These are phyloP conservation scores for Eurystomus gularis DNA, from an alignment of 2,113 vertebrate species.

Conservation along the genomic window DNA sequence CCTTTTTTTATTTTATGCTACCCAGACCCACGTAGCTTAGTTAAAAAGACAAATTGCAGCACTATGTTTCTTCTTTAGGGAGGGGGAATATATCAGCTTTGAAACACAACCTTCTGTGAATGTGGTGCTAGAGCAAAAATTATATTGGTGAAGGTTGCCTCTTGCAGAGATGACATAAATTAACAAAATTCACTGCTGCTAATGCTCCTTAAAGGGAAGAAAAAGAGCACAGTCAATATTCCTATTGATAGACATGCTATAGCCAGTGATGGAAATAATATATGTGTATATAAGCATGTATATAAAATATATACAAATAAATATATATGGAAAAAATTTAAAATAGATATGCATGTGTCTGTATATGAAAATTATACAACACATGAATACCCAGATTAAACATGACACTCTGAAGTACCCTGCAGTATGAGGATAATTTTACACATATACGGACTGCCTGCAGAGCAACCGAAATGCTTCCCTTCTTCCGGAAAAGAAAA, in stretches of 20 bases:
- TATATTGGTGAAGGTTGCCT: not conserved
- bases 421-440: not conserved
- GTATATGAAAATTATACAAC: not conserved
- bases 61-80: slow-evolving; percentile 79
- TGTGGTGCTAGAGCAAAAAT: not conserved
- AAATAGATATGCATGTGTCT: not conserved
- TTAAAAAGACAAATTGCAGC: slow-evolving; percentile 93
- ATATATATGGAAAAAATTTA: not conserved
- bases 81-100: slow-evolving; percentile 84
- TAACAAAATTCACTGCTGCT: not conserved
- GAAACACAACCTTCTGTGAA: slow-evolving; percentile 64
- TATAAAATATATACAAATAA: not conserved
- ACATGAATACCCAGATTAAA: slow-evolving; percentile 1
- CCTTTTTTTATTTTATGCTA: slow-evolving; percentile 57
- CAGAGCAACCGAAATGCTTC: not conserved
- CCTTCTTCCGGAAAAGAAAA: not conserved
- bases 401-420: not conserved
- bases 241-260: not conserved
- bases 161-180: slow-evolving; percentile 38
- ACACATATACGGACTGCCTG: not conserved
- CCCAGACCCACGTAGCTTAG: slow-evolving; percentile 83
- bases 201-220: not conserved
- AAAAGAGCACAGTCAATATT: not conserved
- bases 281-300: not conserved
- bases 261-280: not conserved